Evolutionary conservation across 1,140 invertebrate species (phyloP), one percentile per base, ranked within the genome.

Genomic region (Eurosta solidaginis): DNA sequence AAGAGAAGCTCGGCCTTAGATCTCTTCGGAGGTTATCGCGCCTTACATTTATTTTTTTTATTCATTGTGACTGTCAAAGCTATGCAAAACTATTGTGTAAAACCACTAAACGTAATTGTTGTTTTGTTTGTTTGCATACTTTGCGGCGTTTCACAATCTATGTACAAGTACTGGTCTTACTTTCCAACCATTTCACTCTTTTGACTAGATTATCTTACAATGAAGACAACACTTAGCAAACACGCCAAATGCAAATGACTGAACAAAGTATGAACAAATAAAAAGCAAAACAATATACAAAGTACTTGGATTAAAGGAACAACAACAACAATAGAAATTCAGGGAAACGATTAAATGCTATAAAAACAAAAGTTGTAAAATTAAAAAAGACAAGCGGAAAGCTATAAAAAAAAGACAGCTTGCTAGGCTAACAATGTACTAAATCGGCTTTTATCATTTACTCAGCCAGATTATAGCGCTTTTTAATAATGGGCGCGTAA

Each of bases 371-470:
- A 33, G 27, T 9, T 14, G 29, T 14, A 12, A 59, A n/a, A 33
- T 4, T 6, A 59, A 33, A 14, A 33, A n/a, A n/a, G n/a, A n/a
- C n/a, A n/a, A 17, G 14, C 29, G 54, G 2, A 36, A n/a, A 29
- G 54, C 27, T 59, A 59, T 22, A 52, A 52, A 22, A 52, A 52
- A 22, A 22, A 25, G 22, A 1, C 5, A 20, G 50, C 50, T 54
- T 25, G 20, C 50, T 25, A 54, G 6, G 50, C 20, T 54, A 68
- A 36, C 14, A 68, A n/a, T 33, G 29, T 33, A 6, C 20, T 29
- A 68, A 47, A 47, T 47, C 45, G n/a, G 59, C 33, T 68, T 68
- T 68, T 68, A 12, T 42, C 40, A 68, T 68, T 68, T 40, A 10
- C 33, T 40, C 33, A 68, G 9, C 12, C 25, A 29, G 54, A 33